phyloP scores from a whole-genome alignment of 2,888 invertebrate species.

The Calameuta pallipes region DNA sequence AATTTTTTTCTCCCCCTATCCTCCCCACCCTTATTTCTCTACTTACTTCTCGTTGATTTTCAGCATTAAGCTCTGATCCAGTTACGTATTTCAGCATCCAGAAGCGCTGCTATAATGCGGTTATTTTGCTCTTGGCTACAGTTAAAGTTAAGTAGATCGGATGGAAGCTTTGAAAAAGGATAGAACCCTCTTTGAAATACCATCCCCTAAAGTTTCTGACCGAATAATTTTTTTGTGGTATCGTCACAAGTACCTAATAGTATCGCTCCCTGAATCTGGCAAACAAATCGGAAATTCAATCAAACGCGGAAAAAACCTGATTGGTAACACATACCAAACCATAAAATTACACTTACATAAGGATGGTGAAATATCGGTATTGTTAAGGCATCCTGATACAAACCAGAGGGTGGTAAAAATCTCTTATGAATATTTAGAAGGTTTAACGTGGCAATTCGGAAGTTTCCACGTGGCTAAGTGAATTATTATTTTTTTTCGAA shows the following conservation, averaged over 20 bases:
- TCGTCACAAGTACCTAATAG: neutral
- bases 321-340: no score
- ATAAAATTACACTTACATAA: no score
- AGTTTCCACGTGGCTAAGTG: neutral
- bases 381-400: neutral
- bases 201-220: neutral
- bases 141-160: neutral
- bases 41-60: neutral
- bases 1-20: neutral
- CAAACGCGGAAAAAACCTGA: no score
- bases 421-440: no score
- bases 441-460: neutral
- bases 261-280: neutral
- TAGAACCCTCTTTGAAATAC: neutral
- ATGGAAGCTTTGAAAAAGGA: neutral
- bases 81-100: neutral
- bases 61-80: neutral
- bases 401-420: neutral
- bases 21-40: neutral
- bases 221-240: neutral
- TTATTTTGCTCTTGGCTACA: slow-evolving; percentile 5
- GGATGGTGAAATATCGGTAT: neutral
- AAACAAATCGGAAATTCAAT: neutral
- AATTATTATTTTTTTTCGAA: neutral
- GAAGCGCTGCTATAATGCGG: neutral